A percentile compares a stretch with the other conserved stretches of the same genome.
These are phyloP conservation scores for Pseudomyrmex gracilis DNA, from an alignment of 1,140 invertebrate species.

Conservation along the genomic window DNA sequence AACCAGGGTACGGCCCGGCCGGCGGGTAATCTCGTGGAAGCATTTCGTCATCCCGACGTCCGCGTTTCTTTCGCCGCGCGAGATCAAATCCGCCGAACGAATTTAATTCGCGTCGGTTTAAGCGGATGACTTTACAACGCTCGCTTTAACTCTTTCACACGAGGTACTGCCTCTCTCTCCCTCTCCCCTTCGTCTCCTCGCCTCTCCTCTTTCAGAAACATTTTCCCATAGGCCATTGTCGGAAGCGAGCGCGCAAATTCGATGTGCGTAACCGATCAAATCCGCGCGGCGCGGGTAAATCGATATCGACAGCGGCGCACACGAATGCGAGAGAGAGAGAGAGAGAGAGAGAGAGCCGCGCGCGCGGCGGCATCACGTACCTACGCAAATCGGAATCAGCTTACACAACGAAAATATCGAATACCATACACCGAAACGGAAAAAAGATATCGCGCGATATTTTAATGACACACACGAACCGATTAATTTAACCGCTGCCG, in stretches of 20 bases:
- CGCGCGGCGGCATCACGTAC: too few relatives aligned
- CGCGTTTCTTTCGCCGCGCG: constrained; percentile 43
- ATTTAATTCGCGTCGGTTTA: constrained; percentile 64
- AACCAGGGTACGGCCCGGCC: constrained; percentile 11
- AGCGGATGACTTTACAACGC: constrained; percentile 54
- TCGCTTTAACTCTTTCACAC: constrained; percentile 50
- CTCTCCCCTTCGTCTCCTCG: too few relatives aligned
- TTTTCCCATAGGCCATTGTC: constrained; percentile 42
- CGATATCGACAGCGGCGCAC: constrained; percentile 60
- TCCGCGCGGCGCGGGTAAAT: constrained; percentile 39
- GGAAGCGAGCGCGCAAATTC: constrained; percentile 7
- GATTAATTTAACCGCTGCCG: constrained; percentile 30
- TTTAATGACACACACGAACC: constrained; percentile 32
- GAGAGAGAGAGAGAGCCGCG: too few relatives aligned
- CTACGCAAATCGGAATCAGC: constrained; percentile 40
- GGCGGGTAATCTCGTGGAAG: constrained; percentile 60
- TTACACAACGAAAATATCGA: constrained; percentile 57
- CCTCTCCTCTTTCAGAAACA: neutral
- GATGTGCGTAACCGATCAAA: constrained; percentile 55
- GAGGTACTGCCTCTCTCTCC: neutral
- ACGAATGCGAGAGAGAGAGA: constrained; percentile 1
- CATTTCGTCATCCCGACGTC: constrained; percentile 42
- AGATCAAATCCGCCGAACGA: constrained; percentile 61
- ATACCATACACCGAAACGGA: neutral
- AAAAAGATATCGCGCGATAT: constrained; percentile 30